These are phyloP conservation scores for Tinea pellionella DNA, from an alignment of 2,888 invertebrate genomes.

Conservation along the genomic window DNA sequence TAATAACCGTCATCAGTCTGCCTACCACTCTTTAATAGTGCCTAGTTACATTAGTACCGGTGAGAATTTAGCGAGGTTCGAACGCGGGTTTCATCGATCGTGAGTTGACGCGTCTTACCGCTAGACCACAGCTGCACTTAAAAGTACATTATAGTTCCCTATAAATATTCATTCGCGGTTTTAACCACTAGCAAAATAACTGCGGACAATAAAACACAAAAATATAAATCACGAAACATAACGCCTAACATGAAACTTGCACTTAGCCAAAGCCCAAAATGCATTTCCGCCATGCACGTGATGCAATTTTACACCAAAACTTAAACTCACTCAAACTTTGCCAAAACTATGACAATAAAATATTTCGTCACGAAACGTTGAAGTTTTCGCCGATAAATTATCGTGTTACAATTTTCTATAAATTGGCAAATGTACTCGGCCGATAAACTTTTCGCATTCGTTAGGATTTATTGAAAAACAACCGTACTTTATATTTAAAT, in stretches of 20 bases:
- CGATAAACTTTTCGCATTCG: conserved; percentile 2
- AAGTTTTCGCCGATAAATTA: conserved; percentile 36
- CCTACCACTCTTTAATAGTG: no score
- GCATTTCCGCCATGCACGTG: conserved; percentile 54
- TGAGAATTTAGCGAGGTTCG: no score
- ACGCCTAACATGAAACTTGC: conserved; percentile 54
- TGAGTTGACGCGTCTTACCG: no score
- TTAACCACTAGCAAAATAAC: not conserved
- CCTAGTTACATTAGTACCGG: no score
- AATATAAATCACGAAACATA: not conserved
- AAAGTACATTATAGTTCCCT: not conserved
- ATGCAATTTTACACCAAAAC: conserved; percentile 43
- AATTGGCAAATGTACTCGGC: conserved; percentile 2
- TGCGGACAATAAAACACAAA: not conserved
- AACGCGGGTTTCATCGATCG: no score
- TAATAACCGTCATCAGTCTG: no score
- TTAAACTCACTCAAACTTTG: conserved; percentile 33
- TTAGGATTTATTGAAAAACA: not conserved
- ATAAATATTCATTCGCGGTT: not conserved
- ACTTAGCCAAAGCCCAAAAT: conserved; percentile 43
- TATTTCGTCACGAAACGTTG: conserved; percentile 34
- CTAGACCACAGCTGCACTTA: no score
- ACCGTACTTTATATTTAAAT: not conserved
- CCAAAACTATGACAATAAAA: conserved; percentile 26
- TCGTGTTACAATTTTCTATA: conserved; percentile 25